These are phyloP conservation scores for Myopa testacea DNA, from an alignment of 2,888 invertebrate species.

Conservation along the genomic window DNA sequence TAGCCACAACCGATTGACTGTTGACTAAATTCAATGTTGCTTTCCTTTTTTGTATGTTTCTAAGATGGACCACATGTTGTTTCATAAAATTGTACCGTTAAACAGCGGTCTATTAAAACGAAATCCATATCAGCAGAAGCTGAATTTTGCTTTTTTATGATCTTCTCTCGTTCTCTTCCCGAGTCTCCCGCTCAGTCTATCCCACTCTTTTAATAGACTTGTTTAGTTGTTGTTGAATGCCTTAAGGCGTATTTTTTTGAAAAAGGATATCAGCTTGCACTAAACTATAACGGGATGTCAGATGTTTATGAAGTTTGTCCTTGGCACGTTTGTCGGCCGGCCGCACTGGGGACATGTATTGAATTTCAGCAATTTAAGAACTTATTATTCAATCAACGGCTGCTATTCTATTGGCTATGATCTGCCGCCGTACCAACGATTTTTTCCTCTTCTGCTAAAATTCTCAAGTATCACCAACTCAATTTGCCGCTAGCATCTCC, in stretches of 20 bases:
- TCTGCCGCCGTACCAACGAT: not conserved
- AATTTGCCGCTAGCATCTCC: not conserved
- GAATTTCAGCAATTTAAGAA: constrained; percentile 15
- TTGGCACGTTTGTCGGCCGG: not conserved
- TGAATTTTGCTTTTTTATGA: not conserved
- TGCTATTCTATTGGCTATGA: not conserved
- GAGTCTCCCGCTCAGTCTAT: too few species aligned
- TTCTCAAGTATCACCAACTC: constrained; percentile 28
- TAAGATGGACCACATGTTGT: not conserved
- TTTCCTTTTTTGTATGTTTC: too few species aligned
- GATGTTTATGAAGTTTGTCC: constrained; percentile 21
- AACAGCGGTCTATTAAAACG: not conserved
- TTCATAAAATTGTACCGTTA: not conserved
- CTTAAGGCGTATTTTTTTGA: not conserved
- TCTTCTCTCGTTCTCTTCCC: not conserved
- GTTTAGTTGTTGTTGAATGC: not conserved
- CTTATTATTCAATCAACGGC: constrained; percentile 35
- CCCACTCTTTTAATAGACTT: not conserved
- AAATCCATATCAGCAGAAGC: constrained; percentile 1
- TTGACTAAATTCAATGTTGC: too few species aligned
- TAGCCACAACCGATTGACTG: not conserved
- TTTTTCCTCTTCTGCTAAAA: constrained; percentile 19
- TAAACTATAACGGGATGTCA: constrained; percentile 14
- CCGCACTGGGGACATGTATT: not conserved
- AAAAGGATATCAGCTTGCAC: constrained; percentile 17